Evolutionary conservation across 2,888 invertebrate species (phyloP).

Genomic region (Artemia sinica): DNA sequence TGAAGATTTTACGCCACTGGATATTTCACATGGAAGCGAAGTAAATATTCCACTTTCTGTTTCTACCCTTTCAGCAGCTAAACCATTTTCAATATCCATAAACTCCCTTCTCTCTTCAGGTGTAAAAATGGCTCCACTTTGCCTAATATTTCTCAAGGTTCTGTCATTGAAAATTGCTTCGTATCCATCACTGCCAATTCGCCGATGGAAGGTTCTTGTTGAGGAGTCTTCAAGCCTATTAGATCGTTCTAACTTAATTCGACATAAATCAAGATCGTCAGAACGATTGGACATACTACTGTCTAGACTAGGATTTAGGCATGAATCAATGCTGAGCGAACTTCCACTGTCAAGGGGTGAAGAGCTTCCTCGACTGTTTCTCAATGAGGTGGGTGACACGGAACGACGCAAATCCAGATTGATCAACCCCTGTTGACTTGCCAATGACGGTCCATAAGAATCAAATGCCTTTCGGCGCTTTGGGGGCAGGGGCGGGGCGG

Average conservation of each 20-base stretch:
- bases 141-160: neutral
- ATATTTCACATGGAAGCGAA: slow-evolving; percentile 5
- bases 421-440: neutral
- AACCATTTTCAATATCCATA: slow-evolving; percentile 3
- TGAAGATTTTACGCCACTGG: neutral
- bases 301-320: neutral
- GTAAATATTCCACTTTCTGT: slow-evolving; percentile 10
- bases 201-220: neutral
- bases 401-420: neutral
- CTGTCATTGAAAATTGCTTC: slow-evolving; percentile 7
- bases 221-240: neutral
- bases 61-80: neutral
- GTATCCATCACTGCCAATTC: slow-evolving; percentile 3
- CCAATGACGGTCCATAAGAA: neutral
- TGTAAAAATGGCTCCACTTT: slow-evolving; percentile 9
- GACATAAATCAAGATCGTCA: neutral
- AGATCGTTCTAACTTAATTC: neutral
- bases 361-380: slow-evolving; percentile 11
- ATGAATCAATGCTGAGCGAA: slow-evolving; percentile 2
- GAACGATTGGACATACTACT: neutral
- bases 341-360: slow-evolving; percentile 2
- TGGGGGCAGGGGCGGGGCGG: slow-evolving; percentile 2
- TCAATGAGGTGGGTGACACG: neutral
- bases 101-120: neutral
- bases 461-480: neutral